Evolutionary conservation across 2,888 invertebrate genomes (phyloP), one percentile per base, ranked within the genome.

Genomic region (Portevinia maculata): DNA sequence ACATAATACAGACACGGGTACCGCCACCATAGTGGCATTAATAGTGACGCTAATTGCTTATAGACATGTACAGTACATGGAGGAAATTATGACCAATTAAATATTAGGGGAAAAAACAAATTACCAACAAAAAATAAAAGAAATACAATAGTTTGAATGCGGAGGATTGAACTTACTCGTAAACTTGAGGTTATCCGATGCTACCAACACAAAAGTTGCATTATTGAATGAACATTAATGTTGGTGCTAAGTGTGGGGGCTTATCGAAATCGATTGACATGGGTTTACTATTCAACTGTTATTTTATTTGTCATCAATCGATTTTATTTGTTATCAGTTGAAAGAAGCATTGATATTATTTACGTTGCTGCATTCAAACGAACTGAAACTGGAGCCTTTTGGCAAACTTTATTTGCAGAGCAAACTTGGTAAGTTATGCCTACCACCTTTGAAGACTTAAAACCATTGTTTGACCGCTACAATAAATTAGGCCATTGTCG

Each of bases 81-180:
- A 15, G 13, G 8, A 7, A 39, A 15, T 39, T 39, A 39, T 39
- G 1, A 15, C 15, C 39, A 39, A 39, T 39, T 39, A 8, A 39
- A 13, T 39, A 7, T 24, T 24, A 15, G 15, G 39, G 13, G 7
- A 39, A 6, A 39, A 39, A n/a, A 21, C 44, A 46, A 46, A 46
- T 5, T 24, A 24, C 3, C 24, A 24, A 5, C 24, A 3, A 5
- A 24, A 7, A 34, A 34, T 34, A n/a, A n/a, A n/a, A n/a, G 34
- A 17, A 19, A 9, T 46, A 1, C 1, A 46, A 17, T 46, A 9
- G 3, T 13, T 52, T 15, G 52, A 15, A 15, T 52, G 30, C 24
- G 52, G 52, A 13, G 52, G 30, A 28, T 30, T 9, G 17, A 52
- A 30, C 52, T 52, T 52, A 52, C 30, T 52, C 15, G 30, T 52